Conservation (phyloP, 1,140 invertebrate genomes). For the Macrocentrus cingulum region DNA sequence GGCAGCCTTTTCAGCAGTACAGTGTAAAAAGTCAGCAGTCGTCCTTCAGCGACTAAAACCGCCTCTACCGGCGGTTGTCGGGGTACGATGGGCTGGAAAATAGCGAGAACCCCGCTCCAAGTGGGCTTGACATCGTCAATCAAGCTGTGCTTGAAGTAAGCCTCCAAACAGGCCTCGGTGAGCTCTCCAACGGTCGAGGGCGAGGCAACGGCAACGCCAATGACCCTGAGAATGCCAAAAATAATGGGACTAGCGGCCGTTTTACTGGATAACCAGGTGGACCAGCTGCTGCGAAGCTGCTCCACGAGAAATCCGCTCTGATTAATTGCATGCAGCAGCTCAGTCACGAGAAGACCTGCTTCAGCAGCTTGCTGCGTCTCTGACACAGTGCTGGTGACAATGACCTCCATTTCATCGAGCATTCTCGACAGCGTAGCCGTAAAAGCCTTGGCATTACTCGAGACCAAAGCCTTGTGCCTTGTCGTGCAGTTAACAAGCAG, state of each 20-base stretch:
- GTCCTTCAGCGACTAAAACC: slow-evolving; percentile 51
- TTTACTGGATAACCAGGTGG: slow-evolving; percentile 51
- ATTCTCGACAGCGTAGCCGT: slow-evolving; percentile 60
- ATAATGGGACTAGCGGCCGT: slow-evolving; percentile 56
- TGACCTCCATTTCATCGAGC: slow-evolving; percentile 64
- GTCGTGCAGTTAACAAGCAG: slow-evolving; percentile 64
- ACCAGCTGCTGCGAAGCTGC: slow-evolving; percentile 50
- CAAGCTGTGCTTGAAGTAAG: slow-evolving; percentile 57
- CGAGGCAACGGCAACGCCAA: slow-evolving; percentile 53
- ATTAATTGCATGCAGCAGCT: slow-evolving; percentile 58
- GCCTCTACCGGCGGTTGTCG: slow-evolving; percentile 54
- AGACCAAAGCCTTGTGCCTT: slow-evolving; percentile 59
- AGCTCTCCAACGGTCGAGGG: slow-evolving; percentile 54
- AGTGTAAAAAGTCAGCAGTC: slow-evolving; percentile 57
- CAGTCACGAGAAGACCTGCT: slow-evolving; percentile 56
- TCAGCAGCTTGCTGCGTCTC: slow-evolving; percentile 59
- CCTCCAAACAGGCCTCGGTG: slow-evolving; percentile 57
- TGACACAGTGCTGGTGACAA: slow-evolving; percentile 59
- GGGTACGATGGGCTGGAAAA: slow-evolving; percentile 55
- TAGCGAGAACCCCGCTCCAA: slow-evolving; percentile 52
- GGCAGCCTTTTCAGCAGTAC: slow-evolving; percentile 57
- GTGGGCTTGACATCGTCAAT: slow-evolving; percentile 47
- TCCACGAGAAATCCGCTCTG: slow-evolving; percentile 50
- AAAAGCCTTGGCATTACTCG: slow-evolving; percentile 59
- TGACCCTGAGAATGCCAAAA: slow-evolving; percentile 55